Conservation (phyloP, 2,113 vertebrate genomes). For the Lepus europaeus region DNA sequence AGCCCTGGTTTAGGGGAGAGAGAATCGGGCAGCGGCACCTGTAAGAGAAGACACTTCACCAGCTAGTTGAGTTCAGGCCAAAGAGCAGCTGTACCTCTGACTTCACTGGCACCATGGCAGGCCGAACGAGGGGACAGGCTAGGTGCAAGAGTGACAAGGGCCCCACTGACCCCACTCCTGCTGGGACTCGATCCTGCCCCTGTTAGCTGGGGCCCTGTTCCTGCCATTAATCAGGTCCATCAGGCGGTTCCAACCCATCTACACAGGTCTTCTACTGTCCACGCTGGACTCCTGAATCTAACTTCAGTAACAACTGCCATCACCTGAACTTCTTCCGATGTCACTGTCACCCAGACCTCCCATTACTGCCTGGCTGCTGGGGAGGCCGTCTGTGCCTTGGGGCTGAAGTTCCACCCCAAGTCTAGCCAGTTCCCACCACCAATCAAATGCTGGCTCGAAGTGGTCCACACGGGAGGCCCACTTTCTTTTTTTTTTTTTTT, state of each 20-base stretch:
- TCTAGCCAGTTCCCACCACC: neutral
- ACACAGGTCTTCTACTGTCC: neutral
- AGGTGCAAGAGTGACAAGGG: neutral
- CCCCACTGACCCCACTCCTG: neutral
- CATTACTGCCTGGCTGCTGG: neutral
- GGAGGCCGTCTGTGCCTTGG: neutral
- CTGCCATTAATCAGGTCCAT: neutral
- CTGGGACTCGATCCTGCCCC: neutral
- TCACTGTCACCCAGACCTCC: neutral
- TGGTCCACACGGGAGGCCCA: too few relatives aligned
- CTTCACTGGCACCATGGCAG: neutral
- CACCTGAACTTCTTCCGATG: neutral
- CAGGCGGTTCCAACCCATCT: neutral
- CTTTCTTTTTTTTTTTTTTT: too few relatives aligned
- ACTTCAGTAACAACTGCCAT: neutral
- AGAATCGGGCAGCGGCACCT: neutral
- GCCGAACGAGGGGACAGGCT: neutral
- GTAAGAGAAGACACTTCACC: neutral
- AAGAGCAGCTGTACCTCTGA: neutral
- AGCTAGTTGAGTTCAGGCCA: neutral
- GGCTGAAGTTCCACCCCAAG: neutral
- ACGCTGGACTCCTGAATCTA: neutral
- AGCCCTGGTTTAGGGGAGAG: neutral
- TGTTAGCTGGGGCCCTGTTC: neutral
- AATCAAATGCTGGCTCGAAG: neutral